A percentile compares a stretch with the other conserved stretches of the same genome.
Conservation (phyloP, 2,797 vertebrate genomes). For the Antennarius maculatus region DNA sequence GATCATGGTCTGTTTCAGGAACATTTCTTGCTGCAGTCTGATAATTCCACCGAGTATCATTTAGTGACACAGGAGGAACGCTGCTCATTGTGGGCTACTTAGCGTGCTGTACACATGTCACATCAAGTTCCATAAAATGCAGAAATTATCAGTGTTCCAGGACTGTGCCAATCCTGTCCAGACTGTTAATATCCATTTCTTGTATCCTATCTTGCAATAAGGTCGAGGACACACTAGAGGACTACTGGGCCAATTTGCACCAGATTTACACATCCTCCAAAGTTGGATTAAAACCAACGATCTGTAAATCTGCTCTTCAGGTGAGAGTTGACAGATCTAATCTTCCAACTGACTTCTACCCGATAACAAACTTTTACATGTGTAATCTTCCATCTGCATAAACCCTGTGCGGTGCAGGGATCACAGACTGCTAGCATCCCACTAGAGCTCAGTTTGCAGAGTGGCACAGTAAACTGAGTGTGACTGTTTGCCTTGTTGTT, state of each 20-base stretch:
- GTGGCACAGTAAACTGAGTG: slow-evolving; percentile 29
- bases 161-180: slow-evolving; percentile 37
- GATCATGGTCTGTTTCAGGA: slow-evolving; percentile 24
- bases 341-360: slow-evolving; percentile 33
- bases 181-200: slow-evolving; percentile 47
- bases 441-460: slow-evolving; percentile 35
- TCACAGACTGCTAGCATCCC: slow-evolving; percentile 32
- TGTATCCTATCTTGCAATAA: slow-evolving; percentile 33
- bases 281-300: slow-evolving; percentile 51
- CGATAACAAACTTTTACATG: slow-evolving; percentile 29
- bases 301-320: slow-evolving; percentile 51
- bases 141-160: slow-evolving; percentile 46
- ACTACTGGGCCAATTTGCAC: slow-evolving; percentile 38
- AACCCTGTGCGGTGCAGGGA: slow-evolving; percentile 23
- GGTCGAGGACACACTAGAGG: slow-evolving; percentile 17
- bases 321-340: slow-evolving; percentile 33
- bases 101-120: slow-evolving; percentile 42
- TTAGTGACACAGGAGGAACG: slow-evolving; percentile 38
- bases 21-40: slow-evolving; percentile 38
- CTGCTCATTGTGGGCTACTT: slow-evolving; percentile 37
- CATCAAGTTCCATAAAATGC: slow-evolving; percentile 59
- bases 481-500: slow-evolving; percentile 51
- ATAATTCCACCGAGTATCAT: slow-evolving; percentile 67
- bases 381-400: slow-evolving; percentile 36
- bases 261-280: slow-evolving; percentile 38